Percentiles rank a stretch among this genome's conserved stretches.
phyloP scores from a whole-genome alignment of 2,888 invertebrate species.

The Ectemnius cavifrons region DNA sequence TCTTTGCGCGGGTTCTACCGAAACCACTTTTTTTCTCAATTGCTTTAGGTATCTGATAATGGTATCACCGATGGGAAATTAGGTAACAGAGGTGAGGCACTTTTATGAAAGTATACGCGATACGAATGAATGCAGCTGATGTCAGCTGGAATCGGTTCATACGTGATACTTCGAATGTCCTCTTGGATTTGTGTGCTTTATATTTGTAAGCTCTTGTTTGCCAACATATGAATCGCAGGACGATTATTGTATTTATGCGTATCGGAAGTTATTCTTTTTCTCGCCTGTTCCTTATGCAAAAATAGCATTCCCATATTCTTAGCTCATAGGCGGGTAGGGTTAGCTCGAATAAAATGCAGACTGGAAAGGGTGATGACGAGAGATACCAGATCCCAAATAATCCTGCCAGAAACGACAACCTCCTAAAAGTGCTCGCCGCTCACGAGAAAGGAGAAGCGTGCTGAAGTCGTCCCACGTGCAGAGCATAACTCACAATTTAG shows the following conservation, averaged over 20 bases:
- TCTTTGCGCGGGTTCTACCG: slow-evolving; percentile 3
- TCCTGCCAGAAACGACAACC: slow-evolving; percentile 41
- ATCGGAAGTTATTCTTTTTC: not conserved
- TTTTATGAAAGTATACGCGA: no score
- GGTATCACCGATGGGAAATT: no score
- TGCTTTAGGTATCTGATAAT: no score
- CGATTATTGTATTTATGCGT: not conserved
- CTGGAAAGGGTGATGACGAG: slow-evolving; percentile 46
- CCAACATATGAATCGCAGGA: no score
- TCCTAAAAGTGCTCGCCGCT: slow-evolving; percentile 18
- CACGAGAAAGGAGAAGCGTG: slow-evolving; percentile 35
- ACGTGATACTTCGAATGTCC: no score
- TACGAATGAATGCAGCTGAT: no score
- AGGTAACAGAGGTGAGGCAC: no score
- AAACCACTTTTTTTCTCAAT: not conserved
- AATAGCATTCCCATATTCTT: no score
- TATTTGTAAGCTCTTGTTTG: no score
- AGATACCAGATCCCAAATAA: slow-evolving; percentile 64
- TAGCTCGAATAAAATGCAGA: slow-evolving; percentile 13
- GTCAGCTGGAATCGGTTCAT: no score
- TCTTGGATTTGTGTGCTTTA: no score
- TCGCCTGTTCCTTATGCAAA: not conserved
- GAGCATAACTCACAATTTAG: slow-evolving; percentile 51
- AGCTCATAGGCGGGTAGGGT: no score
- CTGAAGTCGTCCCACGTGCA: slow-evolving; percentile 43